A percentile compares a stretch with the other conserved stretches of the same genome.
These are phyloP conservation scores for Schrankia costaestrigalis DNA, from an alignment of 2,888 invertebrate species.

Conservation along the genomic window DNA sequence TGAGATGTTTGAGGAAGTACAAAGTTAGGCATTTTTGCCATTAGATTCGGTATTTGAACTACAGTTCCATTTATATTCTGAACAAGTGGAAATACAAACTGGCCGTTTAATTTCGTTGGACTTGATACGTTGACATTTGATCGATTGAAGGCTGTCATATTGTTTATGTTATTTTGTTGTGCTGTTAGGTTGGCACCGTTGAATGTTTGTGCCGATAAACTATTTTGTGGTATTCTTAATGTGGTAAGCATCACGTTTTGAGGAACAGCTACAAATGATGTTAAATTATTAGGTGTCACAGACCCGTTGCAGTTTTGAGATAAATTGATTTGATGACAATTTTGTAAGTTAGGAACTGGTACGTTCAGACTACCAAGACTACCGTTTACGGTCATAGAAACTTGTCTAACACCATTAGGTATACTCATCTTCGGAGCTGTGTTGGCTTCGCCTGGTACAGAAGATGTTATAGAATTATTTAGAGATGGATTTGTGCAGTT, in stretches of 20 bases:
- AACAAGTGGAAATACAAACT: conserved; percentile 81
- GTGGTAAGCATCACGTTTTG: conserved; percentile 81
- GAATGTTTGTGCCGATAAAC: conserved; percentile 59
- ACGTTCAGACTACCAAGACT: conserved; percentile 61
- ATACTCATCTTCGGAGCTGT: conserved; percentile 68
- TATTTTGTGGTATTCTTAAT: conserved; percentile 78
- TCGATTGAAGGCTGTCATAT: conserved; percentile 61
- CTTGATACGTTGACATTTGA: conserved; percentile 69
- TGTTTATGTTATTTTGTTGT: conserved; percentile 65
- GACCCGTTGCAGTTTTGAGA: conserved; percentile 65
- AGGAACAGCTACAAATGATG: conserved; percentile 73
- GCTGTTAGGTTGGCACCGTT: conserved; percentile 21
- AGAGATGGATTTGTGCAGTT: conserved; percentile 57
- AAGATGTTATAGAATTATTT: conserved; percentile 28
- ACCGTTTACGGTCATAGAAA: conserved; percentile 65
- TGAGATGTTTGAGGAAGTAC: conserved; percentile 68
- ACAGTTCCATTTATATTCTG: conserved; percentile 81
- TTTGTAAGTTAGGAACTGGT: conserved; percentile 66
- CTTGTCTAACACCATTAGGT: conserved; percentile 65
- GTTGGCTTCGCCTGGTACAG: conserved; percentile 50
- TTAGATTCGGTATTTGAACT: conserved; percentile 82
- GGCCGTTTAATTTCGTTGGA: conserved; percentile 74
- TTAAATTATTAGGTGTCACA: conserved; percentile 61
- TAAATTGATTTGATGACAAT: conserved; percentile 69
- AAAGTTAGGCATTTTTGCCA: conserved; percentile 80